Conservation (phyloP, 2,113 vertebrate genomes). For the Hippocampus comes region DNA sequence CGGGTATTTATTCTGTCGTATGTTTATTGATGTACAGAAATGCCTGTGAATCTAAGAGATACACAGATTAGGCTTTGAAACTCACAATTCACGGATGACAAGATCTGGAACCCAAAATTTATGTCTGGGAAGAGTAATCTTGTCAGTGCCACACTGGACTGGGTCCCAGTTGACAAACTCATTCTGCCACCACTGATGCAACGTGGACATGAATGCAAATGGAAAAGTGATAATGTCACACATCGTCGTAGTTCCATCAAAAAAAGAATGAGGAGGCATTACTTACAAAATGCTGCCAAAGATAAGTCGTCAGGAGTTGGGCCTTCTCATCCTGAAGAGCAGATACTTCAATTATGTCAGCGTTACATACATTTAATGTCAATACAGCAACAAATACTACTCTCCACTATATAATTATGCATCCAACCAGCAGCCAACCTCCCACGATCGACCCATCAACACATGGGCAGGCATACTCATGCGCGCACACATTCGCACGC, state of each 20-base stretch:
- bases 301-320: slow-evolving; percentile 61
- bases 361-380: background rate
- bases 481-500: too few species aligned
- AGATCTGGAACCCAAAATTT: slow-evolving; percentile 71
- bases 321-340: slow-evolving; percentile 67
- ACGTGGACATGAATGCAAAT: background rate
- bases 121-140: slow-evolving; percentile 57
- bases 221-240: background rate
- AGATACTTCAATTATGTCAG: background rate
- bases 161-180: slow-evolving; percentile 68
- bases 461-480: too few species aligned
- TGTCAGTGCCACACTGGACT: slow-evolving; percentile 46
- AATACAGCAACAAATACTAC: background rate
- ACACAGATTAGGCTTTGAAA: slow-evolving; percentile 3
- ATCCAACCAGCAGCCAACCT: too few species aligned
- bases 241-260: background rate
- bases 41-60: background rate
- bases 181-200: slow-evolving; percentile 61
- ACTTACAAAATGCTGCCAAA: slow-evolving; percentile 65
- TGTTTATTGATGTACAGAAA: background rate
- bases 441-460: too few species aligned
- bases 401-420: background rate
- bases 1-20: too few species aligned
- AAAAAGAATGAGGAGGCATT: background rate
- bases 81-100: slow-evolving; percentile 74